These are phyloP conservation scores for Anorthoa munda DNA, from an alignment of 2,888 invertebrate species.

Conservation along the genomic window DNA sequence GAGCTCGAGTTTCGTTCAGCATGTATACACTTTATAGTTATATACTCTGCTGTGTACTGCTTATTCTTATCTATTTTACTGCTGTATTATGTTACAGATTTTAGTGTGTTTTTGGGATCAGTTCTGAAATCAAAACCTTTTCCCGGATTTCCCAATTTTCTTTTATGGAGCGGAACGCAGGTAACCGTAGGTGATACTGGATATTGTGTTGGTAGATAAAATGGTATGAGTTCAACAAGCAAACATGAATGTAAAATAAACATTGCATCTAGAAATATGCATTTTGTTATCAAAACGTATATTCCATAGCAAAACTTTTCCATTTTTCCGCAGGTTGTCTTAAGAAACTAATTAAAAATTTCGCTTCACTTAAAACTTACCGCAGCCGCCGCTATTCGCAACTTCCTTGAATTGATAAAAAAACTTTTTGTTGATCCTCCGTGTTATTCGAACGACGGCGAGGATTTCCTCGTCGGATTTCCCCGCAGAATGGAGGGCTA, in stretches of 20 bases:
- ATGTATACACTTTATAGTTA: constrained; percentile 22
- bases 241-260: constrained; percentile 7
- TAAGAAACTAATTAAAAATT: constrained; percentile 66
- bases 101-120: constrained; percentile 43
- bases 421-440: constrained; percentile 69
- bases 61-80: constrained; percentile 56
- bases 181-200: constrained; percentile 34
- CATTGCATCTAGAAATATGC: constrained; percentile 23
- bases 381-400: constrained; percentile 47
- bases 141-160: constrained; percentile 47
- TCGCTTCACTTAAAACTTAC: constrained; percentile 62
- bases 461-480: constrained; percentile 67
- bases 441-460: constrained; percentile 64
- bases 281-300: constrained; percentile 42
- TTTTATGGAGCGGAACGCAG: constrained; percentile 40
- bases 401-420: constrained; percentile 68
- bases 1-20: constrained; percentile 30
- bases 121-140: constrained; percentile 44
- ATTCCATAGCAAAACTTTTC: constrained; percentile 45
- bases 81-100: constrained; percentile 49
- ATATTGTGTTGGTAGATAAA: constrained; percentile 19
- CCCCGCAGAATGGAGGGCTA: constrained; percentile 65
- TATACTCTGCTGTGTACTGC: constrained; percentile 22
- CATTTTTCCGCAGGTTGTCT: constrained; percentile 55
- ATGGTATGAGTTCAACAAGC: background rate